Conservation (phyloP, 2,797 vertebrate species). For the Sebastes cheni region DNA sequence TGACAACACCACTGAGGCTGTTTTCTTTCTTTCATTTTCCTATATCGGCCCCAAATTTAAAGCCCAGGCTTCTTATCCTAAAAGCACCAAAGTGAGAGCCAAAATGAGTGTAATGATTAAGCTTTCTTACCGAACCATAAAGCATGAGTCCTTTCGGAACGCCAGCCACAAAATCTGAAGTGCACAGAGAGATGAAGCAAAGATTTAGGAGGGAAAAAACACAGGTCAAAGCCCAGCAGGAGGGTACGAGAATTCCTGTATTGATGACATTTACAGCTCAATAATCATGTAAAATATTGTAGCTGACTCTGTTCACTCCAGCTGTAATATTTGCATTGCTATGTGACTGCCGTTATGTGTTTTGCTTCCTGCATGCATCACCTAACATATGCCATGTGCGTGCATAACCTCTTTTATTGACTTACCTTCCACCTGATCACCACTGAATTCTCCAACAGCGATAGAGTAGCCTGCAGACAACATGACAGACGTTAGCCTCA, state of each 20-base stretch:
- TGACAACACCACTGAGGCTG: constrained; percentile 25
- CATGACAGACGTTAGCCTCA: background rate
- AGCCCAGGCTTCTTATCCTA: constrained; percentile 21
- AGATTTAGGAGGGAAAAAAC: constrained; percentile 66
- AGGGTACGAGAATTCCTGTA: constrained; percentile 38
- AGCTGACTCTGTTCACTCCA: constrained; percentile 26
- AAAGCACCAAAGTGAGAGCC: constrained; percentile 28
- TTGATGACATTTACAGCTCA: constrained; percentile 45
- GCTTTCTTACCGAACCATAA: constrained; percentile 89
- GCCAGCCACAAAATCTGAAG: constrained; percentile 90
- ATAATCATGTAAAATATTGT: constrained; percentile 39
- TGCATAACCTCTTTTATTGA: background rate
- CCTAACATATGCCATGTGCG: background rate
- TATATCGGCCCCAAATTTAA: constrained; percentile 31
- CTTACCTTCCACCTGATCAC: constrained; percentile 89
- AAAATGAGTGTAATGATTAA: constrained; percentile 41
- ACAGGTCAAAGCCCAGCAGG: constrained; percentile 26
- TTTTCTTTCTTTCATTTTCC: constrained; percentile 45
- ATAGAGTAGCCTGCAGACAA: constrained; percentile 88
- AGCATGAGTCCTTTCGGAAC: constrained; percentile 90
- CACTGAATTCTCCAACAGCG: constrained; percentile 91
- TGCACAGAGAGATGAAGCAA: constrained; percentile 48
- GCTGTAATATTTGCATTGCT: constrained; percentile 2
- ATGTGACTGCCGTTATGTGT: background rate
- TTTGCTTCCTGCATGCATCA: background rate